Evolutionary conservation across 1,140 invertebrate species (phyloP).

Genomic region (Hydropsyche tenuis): DNA sequence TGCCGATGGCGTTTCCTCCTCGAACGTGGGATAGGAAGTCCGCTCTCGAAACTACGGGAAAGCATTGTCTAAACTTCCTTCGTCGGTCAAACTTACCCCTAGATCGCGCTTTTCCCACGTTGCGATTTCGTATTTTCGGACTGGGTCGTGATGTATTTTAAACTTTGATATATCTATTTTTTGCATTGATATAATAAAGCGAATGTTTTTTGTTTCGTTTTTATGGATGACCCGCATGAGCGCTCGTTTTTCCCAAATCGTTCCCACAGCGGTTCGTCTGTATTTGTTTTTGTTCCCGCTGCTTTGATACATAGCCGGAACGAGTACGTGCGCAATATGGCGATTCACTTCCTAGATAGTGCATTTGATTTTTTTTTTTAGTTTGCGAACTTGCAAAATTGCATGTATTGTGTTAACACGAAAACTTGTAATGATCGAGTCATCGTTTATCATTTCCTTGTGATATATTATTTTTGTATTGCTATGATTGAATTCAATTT

Average conservation of each 20-base stretch:
- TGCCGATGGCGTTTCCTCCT: slow-evolving; percentile 23
- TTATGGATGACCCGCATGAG: slow-evolving; percentile 17
- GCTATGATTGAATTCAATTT: no score
- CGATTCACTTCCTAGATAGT: slow-evolving; percentile 33
- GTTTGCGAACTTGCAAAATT: background rate
- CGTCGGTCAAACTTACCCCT: slow-evolving; percentile 17
- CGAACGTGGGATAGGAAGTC: slow-evolving; percentile 38
- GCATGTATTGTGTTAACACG: background rate
- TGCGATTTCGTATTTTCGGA: no score
- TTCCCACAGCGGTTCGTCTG: slow-evolving; percentile 18
- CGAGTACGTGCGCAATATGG: slow-evolving; percentile 30
- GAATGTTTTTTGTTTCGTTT: no score
- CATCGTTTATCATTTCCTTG: no score
- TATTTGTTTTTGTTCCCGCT: slow-evolving; percentile 30
- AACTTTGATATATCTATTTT: background rate
- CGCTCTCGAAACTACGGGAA: slow-evolving; percentile 26
- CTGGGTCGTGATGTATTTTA: no score
- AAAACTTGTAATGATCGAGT: no score
- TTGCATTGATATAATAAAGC: no score
- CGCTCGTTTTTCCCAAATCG: background rate
- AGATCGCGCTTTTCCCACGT: slow-evolving; percentile 14
- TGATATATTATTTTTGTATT: no score
- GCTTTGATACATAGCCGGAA: background rate
- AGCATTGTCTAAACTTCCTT: slow-evolving; percentile 34
- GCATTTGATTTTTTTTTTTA: slow-evolving; percentile 6